Percentiles rank a stretch among this genome's conserved stretches.
phyloP scores from a whole-genome alignment of 2,888 invertebrate genomes.

The Chloromyia formosa region DNA sequence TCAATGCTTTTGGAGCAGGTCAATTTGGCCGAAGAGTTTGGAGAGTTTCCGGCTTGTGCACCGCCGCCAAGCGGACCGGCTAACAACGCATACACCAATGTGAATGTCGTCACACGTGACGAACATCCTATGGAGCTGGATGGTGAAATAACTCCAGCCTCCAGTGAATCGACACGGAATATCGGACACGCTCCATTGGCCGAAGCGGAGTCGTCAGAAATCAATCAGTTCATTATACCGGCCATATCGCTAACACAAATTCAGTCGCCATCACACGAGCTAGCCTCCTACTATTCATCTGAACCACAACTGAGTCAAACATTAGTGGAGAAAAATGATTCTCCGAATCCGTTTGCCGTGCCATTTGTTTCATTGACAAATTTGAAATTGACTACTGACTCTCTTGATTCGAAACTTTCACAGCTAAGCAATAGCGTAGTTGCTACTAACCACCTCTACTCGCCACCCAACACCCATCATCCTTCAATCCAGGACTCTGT shows the following conservation, averaged over 20 bases:
- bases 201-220: constrained; percentile 17
- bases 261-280: constrained; percentile 7
- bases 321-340: not conserved
- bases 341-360: constrained; percentile 2
- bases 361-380: constrained; percentile 48
- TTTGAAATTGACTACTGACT: constrained; percentile 34
- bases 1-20: constrained; percentile 69
- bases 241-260: constrained; percentile 32
- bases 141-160: not conserved
- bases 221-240: constrained; percentile 23
- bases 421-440: constrained; percentile 19
- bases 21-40: constrained; percentile 57
- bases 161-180: not conserved
- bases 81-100: not conserved
- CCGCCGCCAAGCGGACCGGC: not conserved
- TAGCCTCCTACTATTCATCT: constrained; percentile 45
- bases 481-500: not conserved
- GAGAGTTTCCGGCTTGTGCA: not conserved
- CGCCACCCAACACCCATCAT: not conserved
- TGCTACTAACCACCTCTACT: constrained; percentile 36
- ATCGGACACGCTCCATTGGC: constrained; percentile 4
- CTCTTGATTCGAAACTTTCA: not conserved
- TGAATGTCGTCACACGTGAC: not conserved
- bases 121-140: not conserved
- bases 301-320: constrained; percentile 45